Conservation (phyloP, 2,113 vertebrate species). For the Aix galericulata region DNA sequence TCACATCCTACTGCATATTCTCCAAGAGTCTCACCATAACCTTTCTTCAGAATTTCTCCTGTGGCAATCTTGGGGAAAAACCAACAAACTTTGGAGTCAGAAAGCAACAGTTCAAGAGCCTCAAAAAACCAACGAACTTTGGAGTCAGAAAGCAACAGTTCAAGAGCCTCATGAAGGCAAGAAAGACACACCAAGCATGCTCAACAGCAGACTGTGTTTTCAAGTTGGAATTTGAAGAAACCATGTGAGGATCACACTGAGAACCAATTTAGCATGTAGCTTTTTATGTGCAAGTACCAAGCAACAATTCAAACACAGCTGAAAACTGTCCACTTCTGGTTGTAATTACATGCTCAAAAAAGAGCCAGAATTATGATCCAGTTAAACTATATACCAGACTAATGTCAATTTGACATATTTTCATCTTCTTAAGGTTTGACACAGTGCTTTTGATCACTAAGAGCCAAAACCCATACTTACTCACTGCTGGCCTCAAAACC, state of each 20-base stretch:
- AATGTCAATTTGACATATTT: not conserved
- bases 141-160: not conserved
- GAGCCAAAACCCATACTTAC: not conserved
- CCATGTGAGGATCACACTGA: not conserved
- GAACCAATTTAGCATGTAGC: not conserved
- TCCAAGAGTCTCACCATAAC: not conserved
- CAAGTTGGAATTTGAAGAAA: not conserved
- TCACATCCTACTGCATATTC: not conserved
- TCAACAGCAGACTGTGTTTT: not conserved
- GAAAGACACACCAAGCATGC: not conserved
- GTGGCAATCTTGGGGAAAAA: not conserved
- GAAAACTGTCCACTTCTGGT: not conserved
- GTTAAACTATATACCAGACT: not conserved
- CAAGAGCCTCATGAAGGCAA: not conserved
- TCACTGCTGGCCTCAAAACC: not conserved
- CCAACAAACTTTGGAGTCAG: not conserved
- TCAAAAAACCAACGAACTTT: too few relatives aligned
- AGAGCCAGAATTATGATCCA: not conserved
- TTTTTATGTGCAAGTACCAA: not conserved
- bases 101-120: not conserved
- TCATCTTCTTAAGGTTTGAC: not conserved
- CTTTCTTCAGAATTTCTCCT: not conserved
- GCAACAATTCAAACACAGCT: not conserved
- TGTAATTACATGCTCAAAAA: not conserved
- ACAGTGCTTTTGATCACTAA: not conserved